Base-by-base conservation (phyloP, 2,797 vertebrate species). In the Stomatorhinus walkeri region DNA sequence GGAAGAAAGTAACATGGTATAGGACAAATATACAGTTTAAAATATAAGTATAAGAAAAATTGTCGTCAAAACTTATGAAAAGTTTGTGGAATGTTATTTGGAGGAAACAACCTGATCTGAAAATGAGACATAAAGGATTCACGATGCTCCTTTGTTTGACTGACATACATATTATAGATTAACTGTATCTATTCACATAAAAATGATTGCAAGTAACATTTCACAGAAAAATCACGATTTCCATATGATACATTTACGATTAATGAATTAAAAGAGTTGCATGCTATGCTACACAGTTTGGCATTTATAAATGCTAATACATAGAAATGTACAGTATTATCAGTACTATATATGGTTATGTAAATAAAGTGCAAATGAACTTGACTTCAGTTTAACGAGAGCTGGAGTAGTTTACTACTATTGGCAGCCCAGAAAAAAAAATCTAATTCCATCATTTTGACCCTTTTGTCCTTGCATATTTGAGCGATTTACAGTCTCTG, bases 401-500 rank as follows among this genome's bases (percentile, higher is more conserved):
- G 51, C 85, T 43, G 52, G 49, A 85, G 46, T 85, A 22, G 49
- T 32, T 56, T 87, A 51, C 48, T 56, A 16, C 49, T 59, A 54
- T 85, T 85, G 49, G 83, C 12, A 85, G 46, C 22, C 83, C 49
- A 51, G 49, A 85, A 52, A 32, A 32, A 32, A 72, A 46, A 79
- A 79, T 59, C 16, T 87, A 36, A 59, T 87, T 64, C 56, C 36
- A 48, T 64, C 54, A 48, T 87, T 64, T 46, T 87, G 86, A 87
- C 86, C 86, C 51, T 68, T 87, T 64, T 87, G 86, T 87, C 59
- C 86, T 87, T 87, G 86, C 86, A 87, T 64, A 87, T 64, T 64
- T 87, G 86, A 87, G 8, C 56, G 86, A 87, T 46, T 93, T 92
- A 90, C 87, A 52, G 61, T 76, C 87, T 40, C 61, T 59, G 68